Evolutionary conservation across 2,113 vertebrate genomes (phyloP).

Genomic region (Onychostruthus taczanowskii): DNA sequence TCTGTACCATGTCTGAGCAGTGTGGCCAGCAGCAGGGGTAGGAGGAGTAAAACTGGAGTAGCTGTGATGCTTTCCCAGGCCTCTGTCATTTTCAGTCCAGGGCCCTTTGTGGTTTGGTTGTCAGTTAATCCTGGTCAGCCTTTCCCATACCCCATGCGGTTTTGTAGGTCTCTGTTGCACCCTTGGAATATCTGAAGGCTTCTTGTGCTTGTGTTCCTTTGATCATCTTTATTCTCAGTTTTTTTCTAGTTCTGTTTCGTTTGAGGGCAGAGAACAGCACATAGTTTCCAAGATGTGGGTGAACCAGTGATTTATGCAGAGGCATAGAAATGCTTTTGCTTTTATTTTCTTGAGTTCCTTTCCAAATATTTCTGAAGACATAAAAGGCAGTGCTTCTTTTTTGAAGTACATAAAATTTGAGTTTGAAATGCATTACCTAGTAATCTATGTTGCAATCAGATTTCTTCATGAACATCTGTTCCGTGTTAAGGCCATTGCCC

Average conservation of each 20-base stretch:
- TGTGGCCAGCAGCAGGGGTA: not conserved
- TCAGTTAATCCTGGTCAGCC: not conserved
- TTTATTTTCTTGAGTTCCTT: not conserved
- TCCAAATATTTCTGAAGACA: not conserved
- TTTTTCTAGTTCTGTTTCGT: not conserved
- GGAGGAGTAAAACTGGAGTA: not conserved
- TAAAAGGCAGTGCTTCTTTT: not conserved
- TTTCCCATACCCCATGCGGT: not conserved
- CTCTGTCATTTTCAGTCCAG: not conserved
- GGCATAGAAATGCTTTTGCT: not conserved
- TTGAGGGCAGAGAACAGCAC: not conserved
- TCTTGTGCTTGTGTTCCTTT: not conserved
- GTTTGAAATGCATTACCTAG: not conserved
- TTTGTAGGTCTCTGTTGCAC: not conserved
- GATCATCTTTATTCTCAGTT: not conserved
- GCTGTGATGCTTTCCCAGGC: not conserved
- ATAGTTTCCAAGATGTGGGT: not conserved
- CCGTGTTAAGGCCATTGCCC: not conserved
- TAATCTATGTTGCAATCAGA: not conserved
- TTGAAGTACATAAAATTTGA: not conserved
- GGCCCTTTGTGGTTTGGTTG: not conserved
- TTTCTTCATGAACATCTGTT: not conserved
- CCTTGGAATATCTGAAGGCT: not conserved
- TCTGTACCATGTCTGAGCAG: not conserved
- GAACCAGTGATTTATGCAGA: not conserved